phyloP scores from a whole-genome alignment of 2,797 vertebrate genomes.

The Naso thynnoides region DNA sequence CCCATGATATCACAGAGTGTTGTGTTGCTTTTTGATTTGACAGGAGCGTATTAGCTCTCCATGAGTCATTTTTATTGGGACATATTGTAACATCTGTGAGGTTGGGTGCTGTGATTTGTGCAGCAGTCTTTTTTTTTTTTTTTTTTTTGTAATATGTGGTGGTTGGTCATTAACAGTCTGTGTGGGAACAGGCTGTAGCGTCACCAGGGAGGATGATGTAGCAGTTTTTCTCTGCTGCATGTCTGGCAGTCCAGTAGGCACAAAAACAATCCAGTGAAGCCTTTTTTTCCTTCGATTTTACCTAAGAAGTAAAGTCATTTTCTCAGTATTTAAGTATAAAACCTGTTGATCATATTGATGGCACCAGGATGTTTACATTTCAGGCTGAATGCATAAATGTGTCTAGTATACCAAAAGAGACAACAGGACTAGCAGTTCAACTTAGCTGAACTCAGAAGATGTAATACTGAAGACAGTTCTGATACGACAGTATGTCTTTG shows the following conservation, averaged over 20 bases:
- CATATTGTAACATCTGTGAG: constrained; percentile 1
- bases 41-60: not conserved
- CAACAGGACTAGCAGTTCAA: not conserved
- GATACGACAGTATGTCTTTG: not conserved
- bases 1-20: not conserved
- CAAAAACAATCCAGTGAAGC: constrained; percentile 33
- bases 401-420: not conserved
- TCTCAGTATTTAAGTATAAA: not conserved
- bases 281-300: constrained; percentile 16
- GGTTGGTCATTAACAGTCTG: constrained; percentile 41
- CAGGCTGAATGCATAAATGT: not conserved
- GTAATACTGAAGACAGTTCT: not conserved
- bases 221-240: constrained; percentile 79
- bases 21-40: constrained; percentile 12
- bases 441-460: too few relatives aligned
- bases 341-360: constrained; percentile 33
- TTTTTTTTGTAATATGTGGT: constrained; percentile 39
- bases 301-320: not conserved
- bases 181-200: constrained; percentile 62
- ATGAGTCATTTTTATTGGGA: not conserved
- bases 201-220: constrained; percentile 79
- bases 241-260: constrained; percentile 46
- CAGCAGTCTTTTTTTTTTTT: constrained; percentile 22
- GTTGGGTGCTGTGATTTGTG: constrained; percentile 7
- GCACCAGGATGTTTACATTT: not conserved